Base-by-base conservation (phyloP, 92 coral and sea anemone genomes). In the Epizoanthus scotinus region DNA sequence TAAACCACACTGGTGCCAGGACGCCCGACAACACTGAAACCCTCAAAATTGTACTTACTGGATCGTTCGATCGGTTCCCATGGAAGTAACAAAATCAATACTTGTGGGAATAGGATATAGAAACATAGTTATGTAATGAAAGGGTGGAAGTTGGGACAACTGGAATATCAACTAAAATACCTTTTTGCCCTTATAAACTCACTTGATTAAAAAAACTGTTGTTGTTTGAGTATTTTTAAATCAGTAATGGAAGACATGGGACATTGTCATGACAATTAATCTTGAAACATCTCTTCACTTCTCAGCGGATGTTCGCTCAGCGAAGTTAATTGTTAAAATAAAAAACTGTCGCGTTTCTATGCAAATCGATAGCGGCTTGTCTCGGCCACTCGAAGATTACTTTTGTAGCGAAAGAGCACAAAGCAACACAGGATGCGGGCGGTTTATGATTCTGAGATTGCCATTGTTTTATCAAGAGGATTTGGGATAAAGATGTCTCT, bases 271-370 rank as follows among this genome's bases (percentile, higher is more conserved):
- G 44, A 3, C 7, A 28, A 64, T 29, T 64, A 5, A 63, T 27
- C 67, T 25, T 4, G 36, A 29, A 29, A 71, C 9, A 54, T 55
- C 55, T 55, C 55, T 0, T 2, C 26, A 22, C 58, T 70, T 25
- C 49, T 28, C 20, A 21, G 58, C 27, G 52, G 52, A 47, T 47
- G 52, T 53, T 73, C 79, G 79, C 55, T 63, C 27, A 63, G 65
- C 17, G 40, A 21, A 55, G 26, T 24, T 73, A 27, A 55, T 54
- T 28, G 9, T 20, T 4, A 73, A 73, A 47, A 14, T 44, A 73
- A 73, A 54, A 49, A 59, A 75, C 81, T 75, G 81, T 75, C 81
- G 81, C 81, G 68, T 58, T 58, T 75, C 44, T 75, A 75, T 75
- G 81, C 81, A 75, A 75, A 57, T 22, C 52, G 52, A 47, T 8